A percentile compares a stretch with the other conserved stretches of the same genome.
phyloP scores from a whole-genome alignment of 1,140 invertebrate genomes.

The Stegodyphus mimosarum region DNA sequence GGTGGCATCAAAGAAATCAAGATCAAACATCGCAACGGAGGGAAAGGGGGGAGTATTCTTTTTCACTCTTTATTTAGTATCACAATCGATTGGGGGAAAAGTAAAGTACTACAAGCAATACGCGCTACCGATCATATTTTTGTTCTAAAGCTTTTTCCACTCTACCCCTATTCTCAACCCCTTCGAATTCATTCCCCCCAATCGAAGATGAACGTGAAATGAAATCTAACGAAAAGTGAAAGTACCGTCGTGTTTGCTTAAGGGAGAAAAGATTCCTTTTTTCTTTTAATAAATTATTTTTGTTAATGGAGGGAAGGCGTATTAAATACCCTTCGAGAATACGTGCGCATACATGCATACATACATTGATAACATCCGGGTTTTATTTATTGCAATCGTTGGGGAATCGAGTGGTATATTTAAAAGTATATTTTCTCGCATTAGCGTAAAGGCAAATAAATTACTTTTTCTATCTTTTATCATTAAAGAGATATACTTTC shows the following conservation, averaged over 20 bases:
- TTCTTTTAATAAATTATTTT: conserved; percentile 16
- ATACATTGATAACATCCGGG: too few species aligned
- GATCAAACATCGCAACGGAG: conserved; percentile 24
- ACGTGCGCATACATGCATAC: not conserved
- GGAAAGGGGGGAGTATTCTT: not conserved
- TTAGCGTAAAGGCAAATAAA: conserved; percentile 24
- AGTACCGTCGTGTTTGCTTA: conserved; percentile 33
- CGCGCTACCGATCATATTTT: conserved; percentile 13
- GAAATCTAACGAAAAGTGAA: conserved; percentile 36
- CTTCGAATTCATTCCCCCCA: not conserved
- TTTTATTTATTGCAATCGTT: too few species aligned
- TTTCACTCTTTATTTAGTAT: conserved; percentile 47
- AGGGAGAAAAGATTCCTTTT: not conserved
- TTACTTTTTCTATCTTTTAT: conserved; percentile 21
- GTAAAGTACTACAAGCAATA: conserved; percentile 35
- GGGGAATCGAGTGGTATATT: not conserved
- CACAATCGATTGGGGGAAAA: conserved; percentile 25
- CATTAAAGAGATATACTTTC: conserved; percentile 15
- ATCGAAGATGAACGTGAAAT: conserved; percentile 8
- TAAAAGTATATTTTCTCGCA: conserved; percentile 9
- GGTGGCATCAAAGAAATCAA: conserved; percentile 39
- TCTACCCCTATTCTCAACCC: not conserved
- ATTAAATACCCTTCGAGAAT: conserved; percentile 31
- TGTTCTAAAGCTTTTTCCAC: conserved; percentile 28
- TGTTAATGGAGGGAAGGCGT: conserved; percentile 2